Evolutionary conservation across 2,113 vertebrate genomes (phyloP).

Genomic region (Sminthopsis crassicaudata): DNA sequence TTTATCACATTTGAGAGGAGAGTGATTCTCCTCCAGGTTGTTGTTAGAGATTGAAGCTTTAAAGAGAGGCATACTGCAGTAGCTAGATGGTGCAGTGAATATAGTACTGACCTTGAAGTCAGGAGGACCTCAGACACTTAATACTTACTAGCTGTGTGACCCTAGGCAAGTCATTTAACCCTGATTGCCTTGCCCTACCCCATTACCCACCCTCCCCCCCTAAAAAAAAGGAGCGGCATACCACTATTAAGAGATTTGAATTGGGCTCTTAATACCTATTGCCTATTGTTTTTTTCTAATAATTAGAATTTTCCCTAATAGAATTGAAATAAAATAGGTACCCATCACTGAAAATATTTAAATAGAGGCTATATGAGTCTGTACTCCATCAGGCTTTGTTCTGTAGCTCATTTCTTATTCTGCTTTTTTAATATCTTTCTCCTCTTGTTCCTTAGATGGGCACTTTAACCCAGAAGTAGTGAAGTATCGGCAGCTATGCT

Average conservation of each 20-base stretch:
- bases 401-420: neutral
- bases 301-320: neutral
- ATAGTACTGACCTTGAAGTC: no score
- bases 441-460: conserved; percentile 86
- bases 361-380: neutral
- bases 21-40: neutral
- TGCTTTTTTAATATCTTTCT: neutral
- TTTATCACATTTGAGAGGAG: conserved; percentile 22
- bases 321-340: neutral
- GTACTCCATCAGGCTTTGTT: neutral
- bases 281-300: neutral
- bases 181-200: no score
- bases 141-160: no score
- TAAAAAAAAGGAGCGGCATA: no score
- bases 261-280: neutral
- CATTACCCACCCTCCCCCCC: no score
- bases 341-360: neutral
- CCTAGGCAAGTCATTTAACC: no score
- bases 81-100: no score
- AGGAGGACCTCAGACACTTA: no score
- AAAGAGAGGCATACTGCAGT: no score
- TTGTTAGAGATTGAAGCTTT: neutral
- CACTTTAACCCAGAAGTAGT: conserved; percentile 98
- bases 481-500: conserved; percentile 95
- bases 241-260: neutral